phyloP scores from a whole-genome alignment of 2,113 vertebrate genomes.

The Muntiacus muntjak region DNA sequence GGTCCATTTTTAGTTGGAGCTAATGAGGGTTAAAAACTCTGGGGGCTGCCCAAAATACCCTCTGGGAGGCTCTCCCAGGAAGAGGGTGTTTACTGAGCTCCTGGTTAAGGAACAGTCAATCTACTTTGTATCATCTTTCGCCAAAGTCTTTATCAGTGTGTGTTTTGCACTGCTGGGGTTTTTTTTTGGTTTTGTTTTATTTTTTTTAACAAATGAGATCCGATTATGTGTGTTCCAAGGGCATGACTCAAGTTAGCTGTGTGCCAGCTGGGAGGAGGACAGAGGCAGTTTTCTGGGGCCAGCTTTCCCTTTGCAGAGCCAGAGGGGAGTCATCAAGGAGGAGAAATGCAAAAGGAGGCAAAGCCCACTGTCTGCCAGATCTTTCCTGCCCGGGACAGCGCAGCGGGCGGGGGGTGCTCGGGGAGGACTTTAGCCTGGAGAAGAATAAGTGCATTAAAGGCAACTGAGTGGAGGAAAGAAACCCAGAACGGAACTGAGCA shows the following conservation, averaged over 20 bases:
- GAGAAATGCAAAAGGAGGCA: not conserved
- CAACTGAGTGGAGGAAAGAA: not conserved
- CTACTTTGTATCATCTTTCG: not conserved
- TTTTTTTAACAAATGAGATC: slow-evolving; percentile 24
- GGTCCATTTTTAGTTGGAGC: not conserved
- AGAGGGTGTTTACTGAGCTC: not conserved
- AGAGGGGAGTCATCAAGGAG: not conserved
- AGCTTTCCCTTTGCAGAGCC: not conserved
- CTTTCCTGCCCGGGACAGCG: not conserved
- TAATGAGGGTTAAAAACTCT: not conserved
- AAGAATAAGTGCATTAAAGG: not conserved
- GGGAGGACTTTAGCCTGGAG: not conserved
- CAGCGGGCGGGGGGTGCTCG: too few relatives aligned
- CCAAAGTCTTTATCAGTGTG: not conserved
- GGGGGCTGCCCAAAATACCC: not conserved
- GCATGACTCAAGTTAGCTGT: not conserved
- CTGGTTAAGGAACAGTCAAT: not conserved
- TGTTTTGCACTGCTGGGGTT: not conserved
- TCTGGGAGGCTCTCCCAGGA: not conserved
- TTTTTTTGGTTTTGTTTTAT: not conserved
- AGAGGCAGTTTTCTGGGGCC: not conserved
- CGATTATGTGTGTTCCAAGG: slow-evolving; percentile 36
- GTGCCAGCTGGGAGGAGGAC: slow-evolving; percentile 13
- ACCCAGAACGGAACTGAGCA: not conserved
- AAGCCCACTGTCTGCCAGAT: not conserved